Evolutionary conservation across 2,888 invertebrate species (phyloP).

Genomic region (Tryphoninae sp.): DNA sequence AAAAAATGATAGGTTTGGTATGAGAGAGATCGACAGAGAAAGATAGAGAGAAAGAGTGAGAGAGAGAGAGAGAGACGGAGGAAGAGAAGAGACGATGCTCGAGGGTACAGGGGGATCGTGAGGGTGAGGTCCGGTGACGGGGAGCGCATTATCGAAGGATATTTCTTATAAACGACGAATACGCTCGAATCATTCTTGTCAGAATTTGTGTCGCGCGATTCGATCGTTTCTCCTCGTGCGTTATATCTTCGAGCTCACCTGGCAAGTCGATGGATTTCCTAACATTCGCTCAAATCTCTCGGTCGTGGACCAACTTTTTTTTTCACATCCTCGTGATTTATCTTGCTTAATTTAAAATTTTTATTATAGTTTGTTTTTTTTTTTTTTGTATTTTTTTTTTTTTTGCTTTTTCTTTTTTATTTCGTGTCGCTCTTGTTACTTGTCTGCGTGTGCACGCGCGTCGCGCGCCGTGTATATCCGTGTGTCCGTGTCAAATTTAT

Average conservation of each 20-base stretch:
- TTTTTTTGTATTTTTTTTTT: no score
- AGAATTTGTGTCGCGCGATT: not conserved
- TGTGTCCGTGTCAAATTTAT: slow-evolving; percentile 24
- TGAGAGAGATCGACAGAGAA: slow-evolving; percentile 15
- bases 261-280: slow-evolving; percentile 66
- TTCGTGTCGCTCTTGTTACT: not conserved
- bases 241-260: slow-evolving; percentile 35
- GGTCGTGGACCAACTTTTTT: slow-evolving; percentile 38
- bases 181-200: no score
- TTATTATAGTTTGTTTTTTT: slow-evolving; percentile 6
- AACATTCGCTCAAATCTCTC: slow-evolving; percentile 63
- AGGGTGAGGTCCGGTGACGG: not conserved
- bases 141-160: not conserved
- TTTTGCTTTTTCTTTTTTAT: no score
- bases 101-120: not conserved
- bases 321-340: slow-evolving; percentile 26
- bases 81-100: slow-evolving; percentile 9
- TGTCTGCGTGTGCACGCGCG: not conserved
- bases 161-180: no score
- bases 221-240: slow-evolving; percentile 24
- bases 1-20: slow-evolving; percentile 44
- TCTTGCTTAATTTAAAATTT: slow-evolving; percentile 36
- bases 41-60: not conserved
- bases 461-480: slow-evolving; percentile 2
- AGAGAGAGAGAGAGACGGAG: not conserved